Evolutionary conservation across 2,888 invertebrate genomes (phyloP).

Genomic region (Sarcophaga carnaria): DNA sequence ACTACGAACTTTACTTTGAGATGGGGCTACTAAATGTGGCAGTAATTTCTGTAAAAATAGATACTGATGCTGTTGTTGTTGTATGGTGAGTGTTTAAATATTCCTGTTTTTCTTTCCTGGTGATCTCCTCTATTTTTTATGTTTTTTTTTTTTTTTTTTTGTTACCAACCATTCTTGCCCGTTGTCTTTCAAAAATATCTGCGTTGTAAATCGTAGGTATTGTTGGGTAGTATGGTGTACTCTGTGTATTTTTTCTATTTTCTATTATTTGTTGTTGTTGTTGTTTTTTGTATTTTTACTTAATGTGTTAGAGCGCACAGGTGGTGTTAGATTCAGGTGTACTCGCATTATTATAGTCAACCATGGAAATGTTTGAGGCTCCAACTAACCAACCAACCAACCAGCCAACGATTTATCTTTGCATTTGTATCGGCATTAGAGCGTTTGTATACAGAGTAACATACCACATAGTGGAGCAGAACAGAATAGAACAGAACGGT

Average conservation of each 20-base stretch:
- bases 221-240: background rate
- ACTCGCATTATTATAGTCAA: constrained; percentile 63
- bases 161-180: background rate
- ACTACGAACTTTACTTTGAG: constrained; percentile 44
- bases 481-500: no score
- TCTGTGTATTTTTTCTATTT: no score
- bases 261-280: background rate
- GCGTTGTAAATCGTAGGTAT: constrained; percentile 69
- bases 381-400: constrained; percentile 4
- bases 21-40: constrained; percentile 57
- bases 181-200: constrained; percentile 61
- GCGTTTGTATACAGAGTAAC: constrained; percentile 14
- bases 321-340: constrained; percentile 70
- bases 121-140: constrained; percentile 41
- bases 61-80: background rate
- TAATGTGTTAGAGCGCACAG: constrained; percentile 68
- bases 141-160: constrained; percentile 16
- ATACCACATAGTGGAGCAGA: constrained; percentile 1
- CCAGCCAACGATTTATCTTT: constrained; percentile 40
- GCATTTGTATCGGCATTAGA: constrained; percentile 41
- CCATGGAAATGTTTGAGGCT: constrained; percentile 25
- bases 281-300: constrained; percentile 4
- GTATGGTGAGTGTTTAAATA: constrained; percentile 51
- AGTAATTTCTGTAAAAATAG: constrained; percentile 45
- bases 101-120: constrained; percentile 59